Base-by-base conservation (phyloP, 2,113 vertebrate species). In the Myotis brandtii region DNA sequence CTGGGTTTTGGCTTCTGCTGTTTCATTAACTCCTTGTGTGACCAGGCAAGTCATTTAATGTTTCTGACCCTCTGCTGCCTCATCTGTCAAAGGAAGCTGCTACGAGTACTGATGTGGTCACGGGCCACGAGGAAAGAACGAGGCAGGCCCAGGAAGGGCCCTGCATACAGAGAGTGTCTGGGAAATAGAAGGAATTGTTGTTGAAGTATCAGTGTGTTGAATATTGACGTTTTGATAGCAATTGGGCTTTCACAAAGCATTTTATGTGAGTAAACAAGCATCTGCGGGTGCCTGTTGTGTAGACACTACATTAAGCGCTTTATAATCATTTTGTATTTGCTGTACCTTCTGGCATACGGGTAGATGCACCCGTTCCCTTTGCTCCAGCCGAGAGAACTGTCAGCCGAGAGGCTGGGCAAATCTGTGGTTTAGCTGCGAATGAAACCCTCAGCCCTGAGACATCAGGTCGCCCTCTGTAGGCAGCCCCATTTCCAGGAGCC, bases 211-310 rank as follows among this genome's bases (percentile, higher is more conserved):
- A 12, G 9, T 69, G 25, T 52, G 20, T 72, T 27, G 69, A 37
- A 81, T 80, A 52, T 87, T 86, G 91, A 54, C 84, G 77, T 86
- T 94, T 80, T 79, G 52, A 85, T 50, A 73, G 89, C 73, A 62
- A 21, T 40, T 67, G 62, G 66, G 73, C 8, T 76, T 95, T 83
- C 75, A 79, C 54, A 32, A 67, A 89, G 40, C 37, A 56, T 48
- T 89, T 91, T 72, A 48, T 30, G 46, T n/a, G 72, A 66, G 9
- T 62, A 81, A 89, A 27, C 16, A 46, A 72, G 32, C 52, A 25
- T 66, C 43, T 32, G 46, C n/a, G 17, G 32, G 7, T 46, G 46
- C 20, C 67, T 37, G 5, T 50, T 3, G 16, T 69, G 6, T 20
- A 54, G 67, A 56, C 2, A 18, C 13, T 16, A 12, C 5, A 1